Evolutionary conservation across 1,140 invertebrate genomes (phyloP), one percentile per base, ranked within the genome.

Genomic region (Maniola jurtina): DNA sequence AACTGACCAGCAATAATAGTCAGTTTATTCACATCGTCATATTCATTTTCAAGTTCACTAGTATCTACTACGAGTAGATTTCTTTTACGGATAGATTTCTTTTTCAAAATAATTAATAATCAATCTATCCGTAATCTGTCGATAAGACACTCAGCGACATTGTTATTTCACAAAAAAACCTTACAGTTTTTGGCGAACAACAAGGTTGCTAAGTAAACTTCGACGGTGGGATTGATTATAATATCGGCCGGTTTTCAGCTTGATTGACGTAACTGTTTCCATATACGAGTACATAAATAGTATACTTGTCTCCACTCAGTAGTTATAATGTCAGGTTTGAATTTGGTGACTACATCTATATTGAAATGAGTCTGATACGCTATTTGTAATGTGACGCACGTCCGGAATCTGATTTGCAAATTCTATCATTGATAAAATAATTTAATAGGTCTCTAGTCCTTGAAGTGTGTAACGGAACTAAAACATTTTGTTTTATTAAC

Each of bases 11-110:
- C 45, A 68, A 71, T 47, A 68, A 71, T 63, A 42, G 40, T 45
- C 52, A 61, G 50, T 59, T 64, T 59, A 54, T 62, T 50, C 42
- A 62, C 60, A 72, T 61, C 62, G 11, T 60, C 50, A 63, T 66
- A 66, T 14, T 61, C 7, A 59, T 15, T 66, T 70, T 69, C 72
- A 77, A 74, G 75, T 72, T 77, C 70, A 72, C 60, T 45, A 45
- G 40, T 59, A 15, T 38, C 58, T 47, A 48, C 60, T 35, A 14
- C 38, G 7, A 38, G 38, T 38, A 38, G 42, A 6, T 11, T 45
- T 45, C 42, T 45, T 11, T 4, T 25, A 25, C 25, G 25, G 25
- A n/a, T 38, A 38, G 42, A 6, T 11, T 45, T 45, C 42, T 45
- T 11, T 4, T 25, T 4, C 25, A 25, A 25, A 25, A 25, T 25